Evolutionary conservation across 2,888 invertebrate species (phyloP), one percentile per base, ranked within the genome.

Genomic region (Drosophila robusta): DNA sequence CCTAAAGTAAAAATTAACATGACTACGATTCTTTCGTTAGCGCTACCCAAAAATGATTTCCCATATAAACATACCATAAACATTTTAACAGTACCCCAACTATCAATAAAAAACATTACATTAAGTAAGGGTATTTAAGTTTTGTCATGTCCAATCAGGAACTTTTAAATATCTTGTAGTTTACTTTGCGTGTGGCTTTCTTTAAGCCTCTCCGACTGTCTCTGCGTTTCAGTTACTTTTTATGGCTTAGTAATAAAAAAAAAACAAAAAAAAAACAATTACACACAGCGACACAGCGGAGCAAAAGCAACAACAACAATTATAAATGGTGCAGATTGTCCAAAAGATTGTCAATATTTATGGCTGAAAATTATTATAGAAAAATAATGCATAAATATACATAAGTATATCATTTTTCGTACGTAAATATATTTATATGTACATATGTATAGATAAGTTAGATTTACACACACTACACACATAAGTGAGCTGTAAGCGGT

Each of bases 291-390:
- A 68, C 62, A 65, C 57, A 63, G 47, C 51, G 71, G 62, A 61
- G 62, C 46, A 78, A 68, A 63, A 70, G 70, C 56, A 54, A 50
- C 61, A 65, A 72, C 65, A 75, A 75, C 76, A 65, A 68, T 80
- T 82, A 80, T 70, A 71, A 84, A 71, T 71, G 77, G 54, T 73
- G 55, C 67, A 77, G 78, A 73, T 75, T 75, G 58, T n/a, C 76
- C 66, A 64, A 69, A 65, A 85, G 88, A 84, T 78, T 76, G 73
- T 70, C 75, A 78, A 81, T 87, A 83, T 81, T 87, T 84, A 87
- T 84, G 82, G 74, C 74, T 68, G 57, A 58, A 78, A 81, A 81
- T 71, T 57, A 66, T 60, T 77, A 68, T 56, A 67, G 73, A 68
- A 72, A 72, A 55, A 68, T 65, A 64, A 79, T 75, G 49, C 52